Evolutionary conservation across 2,888 invertebrate genomes (phyloP).

Genomic region (Vesta saturnalis): DNA sequence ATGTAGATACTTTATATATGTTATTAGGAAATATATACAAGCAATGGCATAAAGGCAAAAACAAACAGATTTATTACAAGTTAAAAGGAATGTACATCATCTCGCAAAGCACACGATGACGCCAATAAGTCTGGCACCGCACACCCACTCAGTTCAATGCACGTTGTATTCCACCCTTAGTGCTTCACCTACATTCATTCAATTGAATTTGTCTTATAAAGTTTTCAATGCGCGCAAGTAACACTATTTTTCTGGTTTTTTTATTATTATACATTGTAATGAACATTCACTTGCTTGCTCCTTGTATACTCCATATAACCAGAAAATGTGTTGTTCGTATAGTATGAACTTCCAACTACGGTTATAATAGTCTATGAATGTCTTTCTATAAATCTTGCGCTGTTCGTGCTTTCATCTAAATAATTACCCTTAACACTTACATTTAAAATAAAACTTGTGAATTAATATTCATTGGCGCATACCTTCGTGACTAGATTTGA

Average conservation of each 20-base stretch:
- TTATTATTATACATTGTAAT: too few relatives aligned
- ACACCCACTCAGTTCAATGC: background rate
- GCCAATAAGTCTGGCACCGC: background rate
- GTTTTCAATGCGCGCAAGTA: too few relatives aligned
- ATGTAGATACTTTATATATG: too few relatives aligned
- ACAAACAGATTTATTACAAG: background rate
- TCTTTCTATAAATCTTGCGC: background rate
- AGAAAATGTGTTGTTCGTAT: too few relatives aligned
- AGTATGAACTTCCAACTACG: background rate
- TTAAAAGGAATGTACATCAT: background rate
- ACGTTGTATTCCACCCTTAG: background rate
- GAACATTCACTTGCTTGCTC: too few relatives aligned
- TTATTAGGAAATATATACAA: too few relatives aligned
- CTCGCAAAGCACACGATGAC: background rate
- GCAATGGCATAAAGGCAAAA: too few relatives aligned
- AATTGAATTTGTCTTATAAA: too few relatives aligned
- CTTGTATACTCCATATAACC: too few relatives aligned
- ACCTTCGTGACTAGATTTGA: background rate
- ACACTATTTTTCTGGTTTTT: too few relatives aligned
- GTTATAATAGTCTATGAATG: too few relatives aligned
- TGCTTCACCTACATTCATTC: background rate
- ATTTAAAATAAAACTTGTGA: background rate
- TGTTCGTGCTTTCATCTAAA: background rate
- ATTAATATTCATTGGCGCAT: slow-evolving; percentile 1
- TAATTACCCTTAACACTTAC: slow-evolving; percentile 1